Evolutionary conservation across 2,888 invertebrate genomes (phyloP), one percentile per base, ranked within the genome.

Genomic region (Hydriomena furcata): DNA sequence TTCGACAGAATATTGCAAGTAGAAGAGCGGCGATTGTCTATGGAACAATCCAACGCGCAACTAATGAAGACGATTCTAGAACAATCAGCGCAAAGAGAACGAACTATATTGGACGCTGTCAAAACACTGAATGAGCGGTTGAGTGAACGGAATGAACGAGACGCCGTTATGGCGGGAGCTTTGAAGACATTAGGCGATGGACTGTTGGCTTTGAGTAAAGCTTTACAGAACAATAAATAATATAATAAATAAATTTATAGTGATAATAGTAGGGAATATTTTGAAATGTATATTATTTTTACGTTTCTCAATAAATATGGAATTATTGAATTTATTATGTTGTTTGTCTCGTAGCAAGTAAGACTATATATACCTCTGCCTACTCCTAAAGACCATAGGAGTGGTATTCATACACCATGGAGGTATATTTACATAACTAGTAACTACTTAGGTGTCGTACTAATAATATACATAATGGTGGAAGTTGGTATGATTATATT

Each of bases 131-230:
- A 10, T 13, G 41, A 41, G 1, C 23, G 41, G 5, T 6, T 41
- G 41, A 41, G n/a, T 41, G 41, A 41, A 32, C 31, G 31, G 13
- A 41, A 41, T 31, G 41, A 41, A 24, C 4, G 41, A 8, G 10
- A 47, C 17, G n/a, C 23, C 27, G 4, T 27, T 30, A 17, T 56
- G 55, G 21, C 27, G 35, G 7, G 52, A 36, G 24, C 41, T 2
- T 21, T 27, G 10, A 46, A 24, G 0, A 28, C 30, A 0, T 13
- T 28, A 5, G 86, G 84, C 1, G 41, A 41, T 0, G 41, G 41
- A 13, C 30, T 41, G n/a, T 17, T 41, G 10, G 41, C 41, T 35
- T 72, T 41, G n/a, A 41, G 41, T 41, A 21, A 41, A 8, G 31
- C 23, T n/a, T 13, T 41, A 31, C 31, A 24, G 24, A 41, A 23